Evolutionary conservation across 2,113 vertebrate species (phyloP).

Genomic region (Cheirogaleus medius): DNA sequence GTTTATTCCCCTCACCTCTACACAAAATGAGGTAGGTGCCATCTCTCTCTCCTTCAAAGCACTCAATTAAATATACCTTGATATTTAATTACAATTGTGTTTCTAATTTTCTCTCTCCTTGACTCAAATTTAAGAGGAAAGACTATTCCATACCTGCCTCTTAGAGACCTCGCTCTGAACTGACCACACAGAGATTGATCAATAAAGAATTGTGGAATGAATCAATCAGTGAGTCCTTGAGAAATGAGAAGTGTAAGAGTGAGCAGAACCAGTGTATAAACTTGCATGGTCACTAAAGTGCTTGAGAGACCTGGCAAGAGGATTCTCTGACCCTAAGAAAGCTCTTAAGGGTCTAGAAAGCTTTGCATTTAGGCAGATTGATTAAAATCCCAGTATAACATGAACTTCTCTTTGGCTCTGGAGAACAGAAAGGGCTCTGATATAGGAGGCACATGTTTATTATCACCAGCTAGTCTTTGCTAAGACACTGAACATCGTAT

Average conservation of each 20-base stretch:
- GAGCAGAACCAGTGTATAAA: not conserved
- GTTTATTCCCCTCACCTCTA: not conserved
- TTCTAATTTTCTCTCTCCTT: not conserved
- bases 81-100: not conserved
- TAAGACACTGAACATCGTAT: not conserved
- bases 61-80: not conserved
- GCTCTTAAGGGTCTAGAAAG: not conserved
- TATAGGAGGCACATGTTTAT: not conserved
- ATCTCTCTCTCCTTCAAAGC: not conserved
- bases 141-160: not conserved
- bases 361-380: not conserved
- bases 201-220: not conserved
- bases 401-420: not conserved
- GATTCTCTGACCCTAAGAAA: not conserved
- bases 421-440: not conserved
- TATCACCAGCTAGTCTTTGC: not conserved
- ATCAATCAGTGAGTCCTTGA: not conserved
- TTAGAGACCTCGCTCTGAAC: not conserved
- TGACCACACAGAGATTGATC: not conserved
- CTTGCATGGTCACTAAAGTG: not conserved
- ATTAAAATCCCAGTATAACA: not conserved
- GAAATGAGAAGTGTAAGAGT: not conserved
- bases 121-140: not conserved
- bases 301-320: not conserved
- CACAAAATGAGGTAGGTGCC: not conserved